Percentiles rank a stretch among this genome's conserved stretches.
Conservation (phyloP, 1,140 invertebrate genomes). For the Panagrolaimus sp. region DNA sequence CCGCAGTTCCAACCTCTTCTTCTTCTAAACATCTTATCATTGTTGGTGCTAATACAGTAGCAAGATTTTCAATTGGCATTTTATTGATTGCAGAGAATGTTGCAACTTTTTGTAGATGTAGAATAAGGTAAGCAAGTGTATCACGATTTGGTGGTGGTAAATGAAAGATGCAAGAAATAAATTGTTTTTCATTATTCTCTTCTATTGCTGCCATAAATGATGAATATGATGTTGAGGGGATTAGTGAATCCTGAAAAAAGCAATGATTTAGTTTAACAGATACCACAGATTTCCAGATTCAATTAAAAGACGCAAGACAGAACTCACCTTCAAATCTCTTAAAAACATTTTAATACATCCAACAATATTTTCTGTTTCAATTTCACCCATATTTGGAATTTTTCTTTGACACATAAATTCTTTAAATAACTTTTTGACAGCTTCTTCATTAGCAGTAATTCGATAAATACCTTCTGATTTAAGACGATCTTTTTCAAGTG, state of each 20-base stretch:
- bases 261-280: neutral
- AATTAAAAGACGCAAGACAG: too few relatives aligned
- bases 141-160: conserved; percentile 78
- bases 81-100: conserved; percentile 19
- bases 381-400: conserved; percentile 30
- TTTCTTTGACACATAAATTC: conserved; percentile 10
- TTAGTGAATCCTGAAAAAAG: conserved; percentile 68
- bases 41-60: conserved; percentile 14
- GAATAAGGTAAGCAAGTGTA: conserved; percentile 74
- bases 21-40: neutral
- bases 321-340: conserved; percentile 20
- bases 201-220: conserved; percentile 72
- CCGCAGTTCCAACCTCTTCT: neutral
- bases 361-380: conserved; percentile 74
- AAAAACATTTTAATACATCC: conserved; percentile 78
- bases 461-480: conserved; percentile 82
- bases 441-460: conserved; percentile 72
- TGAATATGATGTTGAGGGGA: conserved; percentile 69
- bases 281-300: too few relatives aligned
- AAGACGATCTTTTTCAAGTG: conserved; percentile 74
- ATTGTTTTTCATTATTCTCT: conserved; percentile 59
- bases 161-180: conserved; percentile 69
- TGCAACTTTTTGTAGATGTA: conserved; percentile 70
- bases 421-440: conserved; percentile 17
- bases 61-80: conserved; percentile 25